Evolutionary conservation across 2,797 vertebrate species (phyloP).

Genomic region (Hozukius guyotensis): DNA sequence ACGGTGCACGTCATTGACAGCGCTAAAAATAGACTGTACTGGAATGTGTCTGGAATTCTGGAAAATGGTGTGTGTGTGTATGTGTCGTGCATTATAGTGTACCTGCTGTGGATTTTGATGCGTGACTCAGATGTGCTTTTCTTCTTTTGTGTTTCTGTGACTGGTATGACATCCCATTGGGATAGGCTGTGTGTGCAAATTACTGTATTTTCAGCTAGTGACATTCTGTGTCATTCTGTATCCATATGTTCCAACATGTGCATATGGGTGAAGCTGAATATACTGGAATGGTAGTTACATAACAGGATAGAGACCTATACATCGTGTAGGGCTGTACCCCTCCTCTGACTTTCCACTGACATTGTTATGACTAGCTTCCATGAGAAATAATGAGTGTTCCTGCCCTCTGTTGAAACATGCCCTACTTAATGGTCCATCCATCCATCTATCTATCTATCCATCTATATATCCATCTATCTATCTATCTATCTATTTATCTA

Average conservation of each 20-base stretch:
- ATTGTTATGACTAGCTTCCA: neutral
- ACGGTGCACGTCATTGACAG: constrained; percentile 51
- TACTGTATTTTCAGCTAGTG: neutral
- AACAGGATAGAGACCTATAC: neutral
- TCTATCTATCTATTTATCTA: constrained; percentile 2
- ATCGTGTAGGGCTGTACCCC: neutral
- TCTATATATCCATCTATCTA: neutral
- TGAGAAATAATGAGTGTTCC: neutral
- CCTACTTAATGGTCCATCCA: neutral
- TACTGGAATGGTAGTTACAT: neutral
- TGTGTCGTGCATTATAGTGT: neutral
- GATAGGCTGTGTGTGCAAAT: neutral
- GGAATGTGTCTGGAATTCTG: constrained; percentile 56
- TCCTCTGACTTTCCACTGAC: neutral
- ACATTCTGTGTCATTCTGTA: neutral
- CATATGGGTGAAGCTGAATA: neutral
- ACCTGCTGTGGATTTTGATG: neutral
- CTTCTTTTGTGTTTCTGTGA: neutral
- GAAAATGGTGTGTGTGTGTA: neutral
- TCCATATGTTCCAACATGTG: neutral
- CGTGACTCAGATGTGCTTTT: neutral
- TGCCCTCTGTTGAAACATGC: constrained; percentile 14
- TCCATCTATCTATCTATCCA: constrained; percentile 1
- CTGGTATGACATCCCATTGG: neutral
- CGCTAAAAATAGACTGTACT: constrained; percentile 64